Evolutionary conservation across 2,113 vertebrate species (phyloP).

Genomic region (Saguinus midas): DNA sequence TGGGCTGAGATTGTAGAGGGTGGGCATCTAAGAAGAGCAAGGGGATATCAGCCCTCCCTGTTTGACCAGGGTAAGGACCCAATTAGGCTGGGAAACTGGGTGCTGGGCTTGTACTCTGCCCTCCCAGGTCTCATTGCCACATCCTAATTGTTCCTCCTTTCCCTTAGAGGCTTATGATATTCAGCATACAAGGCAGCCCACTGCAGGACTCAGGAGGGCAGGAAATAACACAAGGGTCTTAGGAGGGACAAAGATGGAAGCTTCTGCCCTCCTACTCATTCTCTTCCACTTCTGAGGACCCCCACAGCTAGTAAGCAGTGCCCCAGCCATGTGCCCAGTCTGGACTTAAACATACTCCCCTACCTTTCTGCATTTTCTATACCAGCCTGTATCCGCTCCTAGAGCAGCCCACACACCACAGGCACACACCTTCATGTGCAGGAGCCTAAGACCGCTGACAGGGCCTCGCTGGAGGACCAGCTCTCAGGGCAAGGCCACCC

Average conservation of each 20-base stretch:
- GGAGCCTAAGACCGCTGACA: constrained; percentile 70
- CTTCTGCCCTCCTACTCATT: constrained; percentile 29
- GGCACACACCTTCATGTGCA: constrained; percentile 47
- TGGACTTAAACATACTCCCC: constrained; percentile 52
- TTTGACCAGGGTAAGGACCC: background rate
- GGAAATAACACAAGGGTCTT: constrained; percentile 40
- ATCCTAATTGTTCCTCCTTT: background rate
- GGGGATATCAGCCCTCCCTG: background rate
- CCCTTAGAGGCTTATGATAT: background rate
- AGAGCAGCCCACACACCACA: constrained; percentile 39
- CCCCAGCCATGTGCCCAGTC: constrained; percentile 34
- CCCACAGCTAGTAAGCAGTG: constrained; percentile 10
- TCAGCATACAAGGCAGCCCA: constrained; percentile 19
- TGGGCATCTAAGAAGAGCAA: constrained; percentile 16
- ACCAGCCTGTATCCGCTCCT: constrained; percentile 32
- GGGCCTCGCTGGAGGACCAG: constrained; percentile 76
- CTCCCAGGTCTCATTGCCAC: background rate
- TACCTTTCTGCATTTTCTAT: constrained; percentile 29
- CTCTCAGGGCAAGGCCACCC: constrained; percentile 75
- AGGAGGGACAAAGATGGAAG: constrained; percentile 30
- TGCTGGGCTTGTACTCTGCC: background rate
- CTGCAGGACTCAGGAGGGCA: constrained; percentile 34
- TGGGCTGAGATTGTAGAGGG: background rate
- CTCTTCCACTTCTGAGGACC: constrained; percentile 47
- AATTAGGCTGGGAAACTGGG: background rate